Conservation (phyloP, 2,888 invertebrate species). For the Biston stratarius region DNA sequence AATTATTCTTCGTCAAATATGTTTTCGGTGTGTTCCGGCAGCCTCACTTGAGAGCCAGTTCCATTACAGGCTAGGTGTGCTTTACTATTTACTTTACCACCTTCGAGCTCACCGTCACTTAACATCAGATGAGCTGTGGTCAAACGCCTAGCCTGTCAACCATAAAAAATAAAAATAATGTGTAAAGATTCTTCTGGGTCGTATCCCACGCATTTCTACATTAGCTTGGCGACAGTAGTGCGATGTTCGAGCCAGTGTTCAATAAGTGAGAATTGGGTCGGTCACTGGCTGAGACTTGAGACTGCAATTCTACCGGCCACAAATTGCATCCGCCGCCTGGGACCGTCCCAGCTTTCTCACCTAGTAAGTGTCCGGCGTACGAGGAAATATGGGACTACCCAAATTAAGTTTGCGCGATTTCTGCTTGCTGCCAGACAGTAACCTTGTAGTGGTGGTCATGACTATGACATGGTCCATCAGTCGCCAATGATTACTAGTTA, state of each 20-base stretch:
- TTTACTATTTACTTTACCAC: too few species aligned
- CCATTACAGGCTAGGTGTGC: too few species aligned
- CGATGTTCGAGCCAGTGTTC: constrained; percentile 49
- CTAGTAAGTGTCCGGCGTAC: constrained; percentile 35
- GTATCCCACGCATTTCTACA: not conserved
- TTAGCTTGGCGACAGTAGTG: constrained; percentile 21
- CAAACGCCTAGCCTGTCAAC: too few species aligned
- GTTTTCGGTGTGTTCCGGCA: too few species aligned
- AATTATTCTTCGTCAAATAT: not conserved
- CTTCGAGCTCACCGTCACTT: too few species aligned
- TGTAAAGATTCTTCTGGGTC: not conserved
- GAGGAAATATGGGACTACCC: constrained; percentile 34
- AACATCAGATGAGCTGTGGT: too few species aligned
- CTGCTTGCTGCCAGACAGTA: not conserved
- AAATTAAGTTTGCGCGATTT: constrained; percentile 25
- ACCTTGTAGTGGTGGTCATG: too few species aligned
- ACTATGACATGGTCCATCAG: not conserved
- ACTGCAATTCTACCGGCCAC: constrained; percentile 66
- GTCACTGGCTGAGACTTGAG: constrained; percentile 47
- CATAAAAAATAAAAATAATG: too few species aligned
- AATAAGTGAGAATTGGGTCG: constrained; percentile 65
- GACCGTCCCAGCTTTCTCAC: constrained; percentile 56
- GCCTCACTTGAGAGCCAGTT: too few species aligned
- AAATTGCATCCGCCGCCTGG: constrained; percentile 74
- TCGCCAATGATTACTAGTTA: not conserved